Base-by-base conservation (phyloP, 2,113 vertebrate species). In the Thymallus thymallus region DNA sequence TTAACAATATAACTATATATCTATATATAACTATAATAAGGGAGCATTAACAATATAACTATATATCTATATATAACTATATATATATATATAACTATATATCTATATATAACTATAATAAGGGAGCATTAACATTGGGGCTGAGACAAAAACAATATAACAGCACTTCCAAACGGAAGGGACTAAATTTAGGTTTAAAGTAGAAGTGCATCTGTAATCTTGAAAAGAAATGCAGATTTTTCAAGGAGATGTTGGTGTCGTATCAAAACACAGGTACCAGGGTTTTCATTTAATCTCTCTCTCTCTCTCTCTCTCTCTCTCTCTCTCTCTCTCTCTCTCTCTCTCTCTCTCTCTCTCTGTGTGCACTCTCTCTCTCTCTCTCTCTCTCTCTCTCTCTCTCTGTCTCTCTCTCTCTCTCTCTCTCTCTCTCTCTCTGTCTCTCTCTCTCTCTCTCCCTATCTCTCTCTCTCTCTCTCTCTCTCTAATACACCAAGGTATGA, bases 351-450 rank as follows among this genome's bases (percentile, higher is more conserved):
- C 66, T 68, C 46, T 48, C 13, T 16, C 46, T n/a, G n/a, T n/a
- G n/a, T n/a, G n/a, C n/a, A n/a, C 20, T 13, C 24, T 29, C 24
- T 56, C 48, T 51, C 29, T 58, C 55, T 58, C 55, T 20, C 18
- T 56, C 51, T 55, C 13, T 55, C 51, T 55, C 51, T 55, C 51
- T 18, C 16, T 16, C 16, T 55, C 16, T 56, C 9, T 69, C 22
- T 32, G 32, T 69, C 51, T 75, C 48, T 22, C 13, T 35, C n/a
- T 60, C 29, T 65, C 20, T 62, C n/a, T n/a, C n/a, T n/a, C n/a
- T n/a, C n/a, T n/a, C n/a, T n/a, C n/a, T n/a, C n/a, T n/a, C n/a
- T n/a, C n/a, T n/a, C n/a, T n/a, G n/a, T n/a, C n/a, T n/a, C n/a
- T 58, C 18, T 58, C 56, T 55, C 48, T 55, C 48, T 22, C 20